Evolutionary conservation across 2,888 invertebrate species (phyloP).

Genomic region (Cataglyphis cursor): DNA sequence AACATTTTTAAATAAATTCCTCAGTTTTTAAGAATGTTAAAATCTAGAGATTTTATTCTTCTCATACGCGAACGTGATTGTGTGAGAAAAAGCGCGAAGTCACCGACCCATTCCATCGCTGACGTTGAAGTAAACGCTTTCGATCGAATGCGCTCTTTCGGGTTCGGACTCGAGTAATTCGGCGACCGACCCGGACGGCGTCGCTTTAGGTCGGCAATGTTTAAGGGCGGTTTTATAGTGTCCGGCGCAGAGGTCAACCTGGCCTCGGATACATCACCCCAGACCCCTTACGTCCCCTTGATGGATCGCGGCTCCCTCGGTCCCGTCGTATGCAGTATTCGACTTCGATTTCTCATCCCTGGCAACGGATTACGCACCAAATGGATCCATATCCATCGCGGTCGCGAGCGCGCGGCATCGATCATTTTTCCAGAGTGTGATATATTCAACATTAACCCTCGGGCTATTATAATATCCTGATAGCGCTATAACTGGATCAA

Average conservation of each 20-base stretch:
- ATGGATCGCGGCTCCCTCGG: slow-evolving; percentile 76
- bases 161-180: slow-evolving; percentile 70
- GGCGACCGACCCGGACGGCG: slow-evolving; percentile 66
- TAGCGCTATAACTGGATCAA: slow-evolving; percentile 29
- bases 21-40: neutral
- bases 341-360: slow-evolving; percentile 77
- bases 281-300: slow-evolving; percentile 78
- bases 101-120: slow-evolving; percentile 20
- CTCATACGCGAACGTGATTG: slow-evolving; percentile 7
- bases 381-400: slow-evolving; percentile 62
- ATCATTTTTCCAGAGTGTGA: slow-evolving; percentile 41
- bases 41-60: neutral
- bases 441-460: slow-evolving; percentile 42
- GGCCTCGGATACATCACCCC: slow-evolving; percentile 82
- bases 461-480: slow-evolving; percentile 38
- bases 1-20: neutral
- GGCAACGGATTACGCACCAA: slow-evolving; percentile 74
- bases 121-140: slow-evolving; percentile 59
- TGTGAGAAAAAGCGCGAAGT: slow-evolving; percentile 30
- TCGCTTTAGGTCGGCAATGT: slow-evolving; percentile 79
- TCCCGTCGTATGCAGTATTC: slow-evolving; percentile 68
- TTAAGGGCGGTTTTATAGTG: slow-evolving; percentile 85
- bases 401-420: slow-evolving; percentile 35
- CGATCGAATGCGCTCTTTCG: slow-evolving; percentile 62
- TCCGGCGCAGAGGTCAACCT: slow-evolving; percentile 84